A percentile compares a stretch with the other conserved stretches of the same genome.
Evolutionary conservation across 2,113 vertebrate genomes (phyloP).

Genomic region (Carollia perspicillata): DNA sequence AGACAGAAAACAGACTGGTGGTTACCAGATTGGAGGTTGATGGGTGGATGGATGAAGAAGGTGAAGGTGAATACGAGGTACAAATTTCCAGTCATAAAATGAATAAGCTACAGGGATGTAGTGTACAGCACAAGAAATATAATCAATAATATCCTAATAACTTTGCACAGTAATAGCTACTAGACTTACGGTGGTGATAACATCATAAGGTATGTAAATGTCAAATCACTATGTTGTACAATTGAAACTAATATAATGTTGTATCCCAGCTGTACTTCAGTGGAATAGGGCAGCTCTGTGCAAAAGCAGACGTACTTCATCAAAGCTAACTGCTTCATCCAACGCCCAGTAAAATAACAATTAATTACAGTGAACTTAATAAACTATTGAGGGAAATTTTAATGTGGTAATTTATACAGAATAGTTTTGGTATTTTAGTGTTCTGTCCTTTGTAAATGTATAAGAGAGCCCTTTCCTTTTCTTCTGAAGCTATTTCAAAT

Average conservation of each 20-base stretch:
- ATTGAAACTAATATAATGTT: neutral
- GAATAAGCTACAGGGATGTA: neutral
- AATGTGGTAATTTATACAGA: neutral
- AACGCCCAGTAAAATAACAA: neutral
- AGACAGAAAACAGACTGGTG: neutral
- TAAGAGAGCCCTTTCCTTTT: neutral
- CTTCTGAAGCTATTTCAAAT: conserved; percentile 7
- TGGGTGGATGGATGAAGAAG: neutral
- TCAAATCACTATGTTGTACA: neutral
- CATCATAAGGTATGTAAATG: neutral
- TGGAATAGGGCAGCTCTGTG: neutral
- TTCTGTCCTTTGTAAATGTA: neutral
- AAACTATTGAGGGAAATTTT: neutral
- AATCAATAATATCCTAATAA: neutral
- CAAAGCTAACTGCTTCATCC: neutral
- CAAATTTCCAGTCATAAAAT: neutral
- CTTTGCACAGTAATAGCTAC: neutral
- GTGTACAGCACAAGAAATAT: neutral
- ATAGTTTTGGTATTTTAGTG: conserved; percentile 7
- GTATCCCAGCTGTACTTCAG: neutral
- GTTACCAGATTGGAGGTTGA: neutral
- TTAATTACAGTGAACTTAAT: neutral
- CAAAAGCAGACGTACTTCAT: neutral
- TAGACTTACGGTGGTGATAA: neutral
- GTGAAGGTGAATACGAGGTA: neutral